These are phyloP conservation scores for Tauraco hartlaubi DNA, from an alignment of 2,797 vertebrate genomes.

Conservation along the genomic window DNA sequence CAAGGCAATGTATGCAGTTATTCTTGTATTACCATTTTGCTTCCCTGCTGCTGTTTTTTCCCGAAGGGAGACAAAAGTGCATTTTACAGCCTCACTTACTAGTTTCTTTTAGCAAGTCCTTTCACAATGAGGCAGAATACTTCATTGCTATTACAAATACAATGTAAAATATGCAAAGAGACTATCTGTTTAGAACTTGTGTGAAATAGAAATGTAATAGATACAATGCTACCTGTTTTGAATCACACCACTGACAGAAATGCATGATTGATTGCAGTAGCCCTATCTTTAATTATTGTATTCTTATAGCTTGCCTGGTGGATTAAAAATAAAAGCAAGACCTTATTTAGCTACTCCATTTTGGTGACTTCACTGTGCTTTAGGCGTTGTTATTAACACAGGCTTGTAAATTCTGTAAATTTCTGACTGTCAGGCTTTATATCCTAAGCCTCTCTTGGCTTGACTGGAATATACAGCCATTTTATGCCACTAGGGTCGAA, in stretches of 20 bases:
- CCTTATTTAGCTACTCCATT: not conserved
- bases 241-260: not conserved
- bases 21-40: not conserved
- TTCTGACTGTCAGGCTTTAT: not conserved
- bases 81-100: not conserved
- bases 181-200: not conserved
- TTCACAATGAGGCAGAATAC: not conserved
- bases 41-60: not conserved
- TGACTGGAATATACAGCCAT: not conserved
- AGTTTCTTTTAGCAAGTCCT: not conserved
- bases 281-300: not conserved
- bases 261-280: not conserved
- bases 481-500: not conserved
- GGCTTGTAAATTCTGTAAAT: not conserved
- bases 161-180: constrained; percentile 44
- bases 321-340: not conserved
- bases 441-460: not conserved
- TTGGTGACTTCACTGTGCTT: not conserved
- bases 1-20: not conserved
- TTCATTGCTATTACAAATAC: constrained; percentile 9
- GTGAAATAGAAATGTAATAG: not conserved
- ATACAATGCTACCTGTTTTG: not conserved
- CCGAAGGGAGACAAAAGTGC: not conserved
- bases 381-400: not conserved
- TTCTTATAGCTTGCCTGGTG: not conserved